Evolutionary conservation across 2,113 vertebrate species (phyloP).

Genomic region (Brachyhypopomus occidentalis): DNA sequence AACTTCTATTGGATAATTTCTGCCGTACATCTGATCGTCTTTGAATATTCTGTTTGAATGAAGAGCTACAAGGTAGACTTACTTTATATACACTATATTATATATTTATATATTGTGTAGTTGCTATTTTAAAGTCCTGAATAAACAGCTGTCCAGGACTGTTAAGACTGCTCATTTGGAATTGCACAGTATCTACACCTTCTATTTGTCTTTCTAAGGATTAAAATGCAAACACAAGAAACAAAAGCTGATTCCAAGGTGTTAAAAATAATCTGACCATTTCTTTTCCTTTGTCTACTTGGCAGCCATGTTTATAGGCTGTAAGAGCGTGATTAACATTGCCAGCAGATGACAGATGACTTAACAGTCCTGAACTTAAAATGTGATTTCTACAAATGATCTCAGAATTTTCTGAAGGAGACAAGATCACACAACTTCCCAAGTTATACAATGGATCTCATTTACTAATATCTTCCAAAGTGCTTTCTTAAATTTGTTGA

Average conservation of each 20-base stretch:
- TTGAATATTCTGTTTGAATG: not conserved
- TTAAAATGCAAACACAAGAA: not conserved
- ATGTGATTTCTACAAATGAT: not conserved
- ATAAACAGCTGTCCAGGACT: not conserved
- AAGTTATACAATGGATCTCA: no score
- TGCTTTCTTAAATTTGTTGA: no score
- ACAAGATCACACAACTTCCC: not conserved
- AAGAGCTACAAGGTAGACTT: not conserved
- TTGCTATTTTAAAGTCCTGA: constrained; percentile 9
- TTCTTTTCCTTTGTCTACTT: not conserved
- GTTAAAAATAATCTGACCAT: not conserved
- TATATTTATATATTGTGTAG: not conserved
- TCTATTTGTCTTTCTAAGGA: not conserved
- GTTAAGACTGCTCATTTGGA: not conserved
- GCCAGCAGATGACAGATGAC: constrained; percentile 39
- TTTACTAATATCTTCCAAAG: no score
- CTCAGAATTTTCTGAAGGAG: not conserved
- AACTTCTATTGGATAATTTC: not conserved
- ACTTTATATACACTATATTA: not conserved
- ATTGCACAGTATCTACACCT: not conserved
- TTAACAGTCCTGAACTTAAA: not conserved
- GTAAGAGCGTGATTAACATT: not conserved
- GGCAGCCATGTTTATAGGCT: no score
- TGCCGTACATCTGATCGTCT: not conserved
- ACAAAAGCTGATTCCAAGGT: not conserved